Evolutionary conservation across 2,113 vertebrate genomes (phyloP).

Genomic region (Tichodroma muraria): DNA sequence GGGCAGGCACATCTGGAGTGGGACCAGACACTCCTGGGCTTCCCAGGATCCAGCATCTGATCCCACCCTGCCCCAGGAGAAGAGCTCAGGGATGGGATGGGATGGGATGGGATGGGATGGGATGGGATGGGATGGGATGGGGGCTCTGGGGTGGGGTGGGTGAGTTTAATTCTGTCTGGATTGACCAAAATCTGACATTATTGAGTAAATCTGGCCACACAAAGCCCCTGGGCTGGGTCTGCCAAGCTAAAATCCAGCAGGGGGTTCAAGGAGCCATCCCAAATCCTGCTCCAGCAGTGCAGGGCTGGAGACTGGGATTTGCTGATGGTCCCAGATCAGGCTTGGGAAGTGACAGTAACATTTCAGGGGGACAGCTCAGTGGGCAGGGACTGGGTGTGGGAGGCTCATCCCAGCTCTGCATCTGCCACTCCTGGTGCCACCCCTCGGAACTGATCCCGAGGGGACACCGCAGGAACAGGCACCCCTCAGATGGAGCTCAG

Average conservation of each 20-base stretch:
- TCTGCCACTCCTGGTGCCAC: background rate
- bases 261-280: background rate
- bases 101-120: too few species aligned
- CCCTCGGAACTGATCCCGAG: accelerated
- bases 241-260: background rate
- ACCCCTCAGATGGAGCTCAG: background rate
- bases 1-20: background rate
- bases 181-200: background rate
- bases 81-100: accelerated
- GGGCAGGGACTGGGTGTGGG: background rate
- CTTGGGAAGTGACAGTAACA: background rate
- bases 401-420: background rate
- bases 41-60: background rate
- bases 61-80: background rate
- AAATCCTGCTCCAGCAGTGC: background rate
- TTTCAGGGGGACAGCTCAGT: background rate
- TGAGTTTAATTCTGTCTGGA: background rate
- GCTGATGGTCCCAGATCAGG: accelerated
- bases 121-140: background rate
- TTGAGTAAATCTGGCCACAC: background rate
- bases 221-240: background rate
- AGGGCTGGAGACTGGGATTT: background rate
- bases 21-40: background rate
- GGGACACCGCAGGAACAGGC: background rate
- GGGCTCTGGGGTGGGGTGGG: background rate